phyloP scores from a whole-genome alignment of 2,113 vertebrate species.

The Caracal caracal region DNA sequence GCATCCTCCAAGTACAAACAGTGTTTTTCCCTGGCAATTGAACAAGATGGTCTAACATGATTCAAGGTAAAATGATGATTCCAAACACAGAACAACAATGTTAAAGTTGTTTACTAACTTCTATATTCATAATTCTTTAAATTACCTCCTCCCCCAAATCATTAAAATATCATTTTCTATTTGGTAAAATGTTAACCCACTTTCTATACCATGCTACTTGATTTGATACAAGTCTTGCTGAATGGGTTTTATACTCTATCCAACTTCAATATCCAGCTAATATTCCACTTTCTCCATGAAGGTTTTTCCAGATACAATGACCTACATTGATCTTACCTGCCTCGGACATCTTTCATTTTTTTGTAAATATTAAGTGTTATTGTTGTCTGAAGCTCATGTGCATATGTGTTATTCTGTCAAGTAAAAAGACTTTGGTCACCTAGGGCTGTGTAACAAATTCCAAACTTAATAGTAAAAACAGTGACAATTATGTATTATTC shows the following conservation, averaged over 20 bases:
- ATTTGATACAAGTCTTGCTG: neutral
- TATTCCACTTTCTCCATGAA: neutral
- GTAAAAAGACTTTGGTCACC: neutral
- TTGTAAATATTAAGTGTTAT: neutral
- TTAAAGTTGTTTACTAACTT: neutral
- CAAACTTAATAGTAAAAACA: neutral
- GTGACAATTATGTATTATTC: neutral
- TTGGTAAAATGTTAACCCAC: neutral
- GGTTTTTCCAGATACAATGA: neutral
- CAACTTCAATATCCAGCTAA: neutral
- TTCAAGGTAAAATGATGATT: neutral
- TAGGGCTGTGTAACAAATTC: neutral
- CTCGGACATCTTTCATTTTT: neutral
- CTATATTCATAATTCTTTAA: conserved; percentile 5
- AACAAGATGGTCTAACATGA: neutral
- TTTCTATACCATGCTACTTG: neutral
- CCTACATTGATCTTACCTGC: neutral
- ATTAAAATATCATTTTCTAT: neutral
- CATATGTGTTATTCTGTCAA: neutral
- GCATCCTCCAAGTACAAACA: neutral
- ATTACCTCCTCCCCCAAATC: neutral
- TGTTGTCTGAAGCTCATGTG: neutral
- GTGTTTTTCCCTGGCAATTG: neutral
- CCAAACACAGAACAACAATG: neutral
- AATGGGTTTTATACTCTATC: neutral